Evolutionary conservation across 2,113 vertebrate genomes (phyloP).

Genomic region (Muntiacus muntjak): DNA sequence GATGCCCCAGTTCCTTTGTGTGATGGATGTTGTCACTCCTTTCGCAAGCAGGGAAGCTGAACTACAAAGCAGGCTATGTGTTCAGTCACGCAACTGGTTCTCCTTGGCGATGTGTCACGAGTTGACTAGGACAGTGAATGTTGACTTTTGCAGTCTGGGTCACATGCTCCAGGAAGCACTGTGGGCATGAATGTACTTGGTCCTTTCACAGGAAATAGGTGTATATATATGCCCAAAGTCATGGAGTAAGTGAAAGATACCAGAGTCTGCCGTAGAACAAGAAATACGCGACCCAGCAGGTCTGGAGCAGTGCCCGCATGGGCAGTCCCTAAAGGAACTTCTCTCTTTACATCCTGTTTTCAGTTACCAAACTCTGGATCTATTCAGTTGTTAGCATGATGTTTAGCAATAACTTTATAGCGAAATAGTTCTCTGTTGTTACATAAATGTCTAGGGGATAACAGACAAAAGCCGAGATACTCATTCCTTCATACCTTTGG

Average conservation of each 20-base stretch:
- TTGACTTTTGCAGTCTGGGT: background rate
- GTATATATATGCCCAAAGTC: background rate
- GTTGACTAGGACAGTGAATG: background rate
- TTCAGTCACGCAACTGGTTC: background rate
- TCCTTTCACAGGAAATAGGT: background rate
- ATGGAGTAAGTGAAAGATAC: background rate
- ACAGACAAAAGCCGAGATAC: background rate
- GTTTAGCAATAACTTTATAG: background rate
- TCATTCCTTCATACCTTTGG: background rate
- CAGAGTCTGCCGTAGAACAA: background rate
- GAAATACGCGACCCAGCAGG: background rate
- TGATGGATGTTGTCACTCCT: background rate
- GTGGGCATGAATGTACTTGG: background rate
- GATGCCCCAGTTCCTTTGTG: background rate
- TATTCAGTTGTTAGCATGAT: background rate
- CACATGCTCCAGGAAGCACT: background rate
- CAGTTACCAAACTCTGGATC: background rate
- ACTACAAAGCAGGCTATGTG: background rate
- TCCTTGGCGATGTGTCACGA: background rate
- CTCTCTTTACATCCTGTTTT: background rate
- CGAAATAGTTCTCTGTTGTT: background rate
- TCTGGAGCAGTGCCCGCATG: background rate
- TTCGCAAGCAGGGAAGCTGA: background rate
- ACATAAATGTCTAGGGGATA: background rate
- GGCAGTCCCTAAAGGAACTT: background rate